Percentiles rank a stretch among this genome's conserved stretches.
phyloP scores from a whole-genome alignment of 2,888 invertebrate genomes.

The Junonia oenone region DNA sequence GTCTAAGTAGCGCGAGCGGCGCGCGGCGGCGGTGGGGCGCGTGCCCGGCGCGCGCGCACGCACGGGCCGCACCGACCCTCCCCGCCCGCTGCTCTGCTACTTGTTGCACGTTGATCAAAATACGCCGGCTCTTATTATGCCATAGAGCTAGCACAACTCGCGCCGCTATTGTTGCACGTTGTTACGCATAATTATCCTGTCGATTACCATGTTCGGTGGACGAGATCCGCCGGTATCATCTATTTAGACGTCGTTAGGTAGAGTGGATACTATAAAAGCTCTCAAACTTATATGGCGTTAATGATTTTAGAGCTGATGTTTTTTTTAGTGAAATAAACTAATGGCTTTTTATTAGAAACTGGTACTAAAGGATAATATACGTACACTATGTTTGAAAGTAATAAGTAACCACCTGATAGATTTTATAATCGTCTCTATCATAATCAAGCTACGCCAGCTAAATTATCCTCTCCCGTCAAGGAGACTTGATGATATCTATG shows the following conservation, averaged over 20 bases:
- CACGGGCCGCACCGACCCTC: conserved; percentile 49
- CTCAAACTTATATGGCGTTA: conserved; percentile 61
- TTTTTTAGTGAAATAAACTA: conserved; percentile 26
- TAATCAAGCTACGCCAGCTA: conserved; percentile 33
- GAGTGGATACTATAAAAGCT: conserved; percentile 62
- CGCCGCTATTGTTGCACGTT: conserved; percentile 76
- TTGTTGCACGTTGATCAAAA: conserved; percentile 72
- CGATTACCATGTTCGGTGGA: conserved; percentile 75
- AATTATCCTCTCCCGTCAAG: conserved; percentile 31
- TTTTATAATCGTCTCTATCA: conserved; percentile 29
- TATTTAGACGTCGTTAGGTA: conserved; percentile 71
- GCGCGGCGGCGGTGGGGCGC: conserved; percentile 54
- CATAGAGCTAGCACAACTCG: conserved; percentile 67
- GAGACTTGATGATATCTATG: conserved; percentile 33
- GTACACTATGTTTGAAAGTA: neutral
- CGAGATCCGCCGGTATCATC: conserved; percentile 57
- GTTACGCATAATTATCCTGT: conserved; percentile 76
- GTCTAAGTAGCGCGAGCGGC: conserved; percentile 73
- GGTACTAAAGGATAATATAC: neutral
- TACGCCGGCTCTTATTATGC: conserved; percentile 75
- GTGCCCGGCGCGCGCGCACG: conserved; percentile 71
- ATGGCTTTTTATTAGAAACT: conserved; percentile 3
- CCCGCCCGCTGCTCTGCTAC: conserved; percentile 53
- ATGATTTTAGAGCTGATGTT: conserved; percentile 48
- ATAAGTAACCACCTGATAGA: conserved; percentile 4